These are phyloP conservation scores for Agonopterix alstromeriana DNA, from an alignment of 2,888 invertebrate genomes.

Conservation along the genomic window DNA sequence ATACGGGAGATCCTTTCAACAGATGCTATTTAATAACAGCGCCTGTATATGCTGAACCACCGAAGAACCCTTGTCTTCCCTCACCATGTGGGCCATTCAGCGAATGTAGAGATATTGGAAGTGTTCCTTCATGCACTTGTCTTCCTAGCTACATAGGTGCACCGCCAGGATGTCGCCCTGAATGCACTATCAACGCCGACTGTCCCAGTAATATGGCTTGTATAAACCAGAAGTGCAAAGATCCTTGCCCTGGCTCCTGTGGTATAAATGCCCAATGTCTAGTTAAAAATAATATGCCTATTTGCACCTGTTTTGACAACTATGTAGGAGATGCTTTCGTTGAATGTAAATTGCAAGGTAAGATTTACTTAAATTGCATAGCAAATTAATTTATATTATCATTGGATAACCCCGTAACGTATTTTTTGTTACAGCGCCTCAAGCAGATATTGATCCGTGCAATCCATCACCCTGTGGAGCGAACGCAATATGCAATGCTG, in stretches of 20 bases:
- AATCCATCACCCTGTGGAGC: constrained; percentile 82
- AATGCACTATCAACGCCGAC: constrained; percentile 84
- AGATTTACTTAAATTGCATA: background rate
- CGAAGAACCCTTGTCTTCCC: constrained; percentile 76
- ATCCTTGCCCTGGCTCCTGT: constrained; percentile 90
- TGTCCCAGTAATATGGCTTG: constrained; percentile 86
- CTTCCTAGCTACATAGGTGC: constrained; percentile 80
- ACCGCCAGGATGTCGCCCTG: constrained; percentile 83
- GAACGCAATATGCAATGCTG: constrained; percentile 76
- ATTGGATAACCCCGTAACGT: background rate
- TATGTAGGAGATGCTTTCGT: constrained; percentile 86
- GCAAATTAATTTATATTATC: background rate
- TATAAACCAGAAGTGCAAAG: constrained; percentile 83
- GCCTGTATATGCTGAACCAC: constrained; percentile 30
- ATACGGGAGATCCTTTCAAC: constrained; percentile 81
- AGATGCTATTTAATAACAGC: constrained; percentile 64
- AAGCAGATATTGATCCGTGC: constrained; percentile 69
- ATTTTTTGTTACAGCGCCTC: constrained; percentile 32
- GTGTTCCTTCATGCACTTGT: constrained; percentile 81
- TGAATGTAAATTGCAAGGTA: constrained; percentile 75
- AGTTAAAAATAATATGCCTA: constrained; percentile 84
- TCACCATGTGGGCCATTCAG: constrained; percentile 83
- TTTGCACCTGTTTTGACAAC: constrained; percentile 83
- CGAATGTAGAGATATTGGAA: constrained; percentile 77
- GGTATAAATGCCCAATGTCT: constrained; percentile 79